These are phyloP conservation scores for Mycalesis mineus DNA, from an alignment of 2,888 invertebrate species.

Conservation along the genomic window DNA sequence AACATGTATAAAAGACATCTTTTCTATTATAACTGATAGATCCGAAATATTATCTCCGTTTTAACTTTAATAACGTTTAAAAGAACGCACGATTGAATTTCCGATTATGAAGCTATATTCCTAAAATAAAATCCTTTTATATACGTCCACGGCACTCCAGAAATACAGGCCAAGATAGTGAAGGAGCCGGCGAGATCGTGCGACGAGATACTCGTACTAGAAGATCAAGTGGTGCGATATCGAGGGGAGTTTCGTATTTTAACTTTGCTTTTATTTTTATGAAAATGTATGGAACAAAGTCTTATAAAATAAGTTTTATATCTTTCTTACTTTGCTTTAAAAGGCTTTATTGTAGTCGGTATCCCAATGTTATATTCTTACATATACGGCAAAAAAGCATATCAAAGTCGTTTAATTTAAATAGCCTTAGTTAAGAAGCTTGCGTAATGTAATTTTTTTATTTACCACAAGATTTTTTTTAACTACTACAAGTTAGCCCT, in stretches of 20 bases:
- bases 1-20: too few relatives aligned
- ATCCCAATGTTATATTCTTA: too few relatives aligned
- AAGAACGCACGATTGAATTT: neutral
- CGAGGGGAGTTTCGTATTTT: slow-evolving; percentile 4
- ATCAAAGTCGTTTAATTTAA: too few relatives aligned
- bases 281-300: neutral
- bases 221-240: slow-evolving; percentile 7
- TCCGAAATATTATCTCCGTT: too few relatives aligned
- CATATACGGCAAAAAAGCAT: too few relatives aligned
- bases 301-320: neutral
- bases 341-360: neutral
- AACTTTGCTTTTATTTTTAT: neutral
- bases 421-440: too few relatives aligned
- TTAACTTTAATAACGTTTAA: too few relatives aligned
- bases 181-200: slow-evolving; percentile 3
- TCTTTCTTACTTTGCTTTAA: neutral
- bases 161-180: slow-evolving; percentile 5
- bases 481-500: too few relatives aligned
- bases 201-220: neutral
- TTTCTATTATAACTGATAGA: too few relatives aligned
- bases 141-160: neutral
- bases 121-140: slow-evolving; percentile 1
- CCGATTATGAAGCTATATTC: neutral
- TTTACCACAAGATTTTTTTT: too few relatives aligned
- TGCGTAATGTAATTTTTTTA: too few relatives aligned